These are phyloP conservation scores for Sesia apiformis DNA, from an alignment of 2,888 invertebrate species.

Conservation along the genomic window DNA sequence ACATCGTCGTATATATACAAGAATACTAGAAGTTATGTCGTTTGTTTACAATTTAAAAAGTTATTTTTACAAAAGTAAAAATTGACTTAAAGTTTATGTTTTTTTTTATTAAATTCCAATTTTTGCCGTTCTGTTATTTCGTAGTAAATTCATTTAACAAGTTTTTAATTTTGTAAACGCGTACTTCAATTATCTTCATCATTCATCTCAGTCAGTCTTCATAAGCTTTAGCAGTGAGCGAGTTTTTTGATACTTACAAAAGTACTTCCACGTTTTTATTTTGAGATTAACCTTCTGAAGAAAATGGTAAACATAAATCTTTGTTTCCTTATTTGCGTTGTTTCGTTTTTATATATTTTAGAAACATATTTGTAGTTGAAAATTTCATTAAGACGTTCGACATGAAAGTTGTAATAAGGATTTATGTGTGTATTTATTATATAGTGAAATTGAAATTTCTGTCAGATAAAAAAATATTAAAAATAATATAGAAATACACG, in stretches of 20 bases:
- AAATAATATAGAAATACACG: too few species aligned
- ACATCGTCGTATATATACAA: too few species aligned
- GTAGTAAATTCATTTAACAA: slow-evolving; percentile 15
- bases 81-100: too few species aligned
- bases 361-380: neutral
- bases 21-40: too few species aligned
- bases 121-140: neutral
- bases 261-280: slow-evolving; percentile 21
- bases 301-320: slow-evolving; percentile 22
- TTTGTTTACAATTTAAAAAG: too few species aligned
- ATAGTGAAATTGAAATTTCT: too few species aligned
- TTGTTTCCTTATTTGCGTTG: slow-evolving; percentile 7
- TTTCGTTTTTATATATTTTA: neutral
- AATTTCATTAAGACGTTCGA: neutral
- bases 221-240: slow-evolving; percentile 32
- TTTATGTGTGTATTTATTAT: too few species aligned
- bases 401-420: too few species aligned
- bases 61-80: too few species aligned
- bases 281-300: slow-evolving; percentile 20
- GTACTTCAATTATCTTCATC: slow-evolving; percentile 49
- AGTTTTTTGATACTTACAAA: slow-evolving; percentile 39
- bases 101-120: too few species aligned
- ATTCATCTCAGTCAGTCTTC: slow-evolving; percentile 59
- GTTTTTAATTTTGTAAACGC: slow-evolving; percentile 40
- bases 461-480: too few species aligned